phyloP scores from a whole-genome alignment of 2,797 vertebrate genomes.

The Limosa lapponica region DNA sequence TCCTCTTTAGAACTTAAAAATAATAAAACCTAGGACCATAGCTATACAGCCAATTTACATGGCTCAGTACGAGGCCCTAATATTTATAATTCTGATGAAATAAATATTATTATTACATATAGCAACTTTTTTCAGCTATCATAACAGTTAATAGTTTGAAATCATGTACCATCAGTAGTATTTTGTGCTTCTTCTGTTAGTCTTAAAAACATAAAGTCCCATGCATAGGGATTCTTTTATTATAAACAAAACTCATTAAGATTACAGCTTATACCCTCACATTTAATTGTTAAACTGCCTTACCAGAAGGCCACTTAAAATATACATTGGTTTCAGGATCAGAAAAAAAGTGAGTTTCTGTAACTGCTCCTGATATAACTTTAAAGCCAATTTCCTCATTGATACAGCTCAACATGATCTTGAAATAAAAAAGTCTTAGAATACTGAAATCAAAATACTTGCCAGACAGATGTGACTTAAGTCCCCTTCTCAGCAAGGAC shows the following conservation, averaged over 20 bases:
- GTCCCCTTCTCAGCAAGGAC: not conserved
- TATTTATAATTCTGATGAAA: not conserved
- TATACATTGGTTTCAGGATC: not conserved
- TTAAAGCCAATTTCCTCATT: not conserved
- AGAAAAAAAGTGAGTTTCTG: not conserved
- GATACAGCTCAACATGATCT: not conserved
- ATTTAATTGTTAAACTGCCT: not conserved
- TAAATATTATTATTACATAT: not conserved
- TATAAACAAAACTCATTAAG: not conserved
- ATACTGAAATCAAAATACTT: slow-evolving; percentile 37
- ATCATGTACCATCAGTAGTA: not conserved
- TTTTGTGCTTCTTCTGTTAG: not conserved
- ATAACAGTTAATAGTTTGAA: not conserved
- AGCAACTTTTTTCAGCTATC: not conserved
- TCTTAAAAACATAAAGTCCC: not conserved
- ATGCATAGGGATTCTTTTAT: not conserved
- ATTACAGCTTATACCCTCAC: not conserved
- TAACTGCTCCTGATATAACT: not conserved
- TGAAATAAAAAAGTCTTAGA: not conserved
- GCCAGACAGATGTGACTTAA: slow-evolving; percentile 48
- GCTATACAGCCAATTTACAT: not conserved
- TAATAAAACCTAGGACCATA: not conserved
- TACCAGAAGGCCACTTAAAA: not conserved
- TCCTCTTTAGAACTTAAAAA: not conserved
- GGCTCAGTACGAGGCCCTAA: not conserved